Conservation (phyloP, 2,113 vertebrate species). For the Alectura lathami region DNA sequence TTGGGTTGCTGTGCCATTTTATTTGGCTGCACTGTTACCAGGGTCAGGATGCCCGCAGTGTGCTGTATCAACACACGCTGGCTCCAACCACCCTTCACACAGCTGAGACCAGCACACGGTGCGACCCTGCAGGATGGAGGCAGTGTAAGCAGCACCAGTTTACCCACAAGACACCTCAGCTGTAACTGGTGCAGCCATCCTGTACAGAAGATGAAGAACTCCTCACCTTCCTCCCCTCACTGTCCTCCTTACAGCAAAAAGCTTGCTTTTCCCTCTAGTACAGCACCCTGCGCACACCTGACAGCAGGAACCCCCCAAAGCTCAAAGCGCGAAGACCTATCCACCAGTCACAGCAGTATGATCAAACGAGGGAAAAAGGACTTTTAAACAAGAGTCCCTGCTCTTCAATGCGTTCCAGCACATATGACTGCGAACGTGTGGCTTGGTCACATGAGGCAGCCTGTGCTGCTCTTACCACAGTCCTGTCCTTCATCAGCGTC, state of each 20-base stretch:
- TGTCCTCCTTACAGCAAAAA: not conserved
- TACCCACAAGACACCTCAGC: not conserved
- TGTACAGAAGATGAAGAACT: not conserved
- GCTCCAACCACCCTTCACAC: not conserved
- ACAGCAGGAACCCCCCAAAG: not conserved
- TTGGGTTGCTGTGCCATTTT: not conserved
- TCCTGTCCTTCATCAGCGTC: constrained; percentile 77
- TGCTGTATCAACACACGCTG: rapidly evolving
- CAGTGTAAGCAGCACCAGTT: not conserved
- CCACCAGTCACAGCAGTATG: not conserved
- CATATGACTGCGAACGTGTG: not conserved
- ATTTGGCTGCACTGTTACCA: not conserved
- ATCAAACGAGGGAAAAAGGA: not conserved
- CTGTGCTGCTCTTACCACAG: constrained; percentile 66
- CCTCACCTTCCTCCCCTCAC: not conserved
- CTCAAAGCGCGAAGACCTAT: not conserved
- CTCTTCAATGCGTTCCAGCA: constrained; percentile 28
- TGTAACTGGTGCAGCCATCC: not conserved
- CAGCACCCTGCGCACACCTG: not conserved
- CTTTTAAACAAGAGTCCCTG: not conserved
- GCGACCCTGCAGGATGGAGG: not conserved
- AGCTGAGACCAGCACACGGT: not conserved
- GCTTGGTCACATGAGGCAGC: not conserved
- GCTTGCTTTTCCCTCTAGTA: not conserved
- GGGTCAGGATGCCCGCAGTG: not conserved